Conservation (phyloP, 2,113 vertebrate species). For the Pitta sordida region DNA sequence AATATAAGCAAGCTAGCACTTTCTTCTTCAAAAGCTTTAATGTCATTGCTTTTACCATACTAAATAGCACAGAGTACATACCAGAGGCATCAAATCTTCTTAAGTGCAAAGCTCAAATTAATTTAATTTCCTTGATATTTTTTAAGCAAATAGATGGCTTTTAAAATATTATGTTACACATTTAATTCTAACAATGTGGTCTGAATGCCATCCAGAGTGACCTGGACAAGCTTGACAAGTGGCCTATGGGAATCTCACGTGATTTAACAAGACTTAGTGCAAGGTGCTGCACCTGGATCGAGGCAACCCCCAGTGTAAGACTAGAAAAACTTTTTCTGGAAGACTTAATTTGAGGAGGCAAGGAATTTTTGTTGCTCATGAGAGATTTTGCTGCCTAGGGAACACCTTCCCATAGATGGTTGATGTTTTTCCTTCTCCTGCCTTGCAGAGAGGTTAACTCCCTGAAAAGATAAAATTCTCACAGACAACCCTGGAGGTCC, state of each 20-base stretch:
- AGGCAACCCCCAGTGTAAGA: background rate
- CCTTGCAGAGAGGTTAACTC: too few relatives aligned
- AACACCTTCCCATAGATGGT: too few relatives aligned
- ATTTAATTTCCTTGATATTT: background rate
- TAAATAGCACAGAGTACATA: background rate
- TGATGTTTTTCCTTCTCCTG: too few relatives aligned
- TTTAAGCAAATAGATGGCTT: background rate
- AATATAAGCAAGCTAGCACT: constrained; percentile 8
- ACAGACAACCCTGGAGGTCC: too few relatives aligned
- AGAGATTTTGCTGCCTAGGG: too few relatives aligned
- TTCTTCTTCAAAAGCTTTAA: constrained; percentile 6
- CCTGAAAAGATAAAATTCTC: too few relatives aligned
- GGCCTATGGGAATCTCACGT: background rate
- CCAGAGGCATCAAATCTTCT: background rate
- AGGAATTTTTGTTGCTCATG: too few relatives aligned
- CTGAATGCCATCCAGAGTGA: background rate
- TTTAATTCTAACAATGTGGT: background rate
- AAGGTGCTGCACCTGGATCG: background rate
- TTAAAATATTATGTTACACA: background rate
- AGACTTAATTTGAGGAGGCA: too few relatives aligned
- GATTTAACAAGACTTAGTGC: background rate
- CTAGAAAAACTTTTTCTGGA: too few relatives aligned
- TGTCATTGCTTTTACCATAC: background rate
- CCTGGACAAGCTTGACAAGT: background rate
- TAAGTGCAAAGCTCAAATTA: background rate